Evolutionary conservation across 2,113 vertebrate species (phyloP).

Genomic region (Pithys albifrons): DNA sequence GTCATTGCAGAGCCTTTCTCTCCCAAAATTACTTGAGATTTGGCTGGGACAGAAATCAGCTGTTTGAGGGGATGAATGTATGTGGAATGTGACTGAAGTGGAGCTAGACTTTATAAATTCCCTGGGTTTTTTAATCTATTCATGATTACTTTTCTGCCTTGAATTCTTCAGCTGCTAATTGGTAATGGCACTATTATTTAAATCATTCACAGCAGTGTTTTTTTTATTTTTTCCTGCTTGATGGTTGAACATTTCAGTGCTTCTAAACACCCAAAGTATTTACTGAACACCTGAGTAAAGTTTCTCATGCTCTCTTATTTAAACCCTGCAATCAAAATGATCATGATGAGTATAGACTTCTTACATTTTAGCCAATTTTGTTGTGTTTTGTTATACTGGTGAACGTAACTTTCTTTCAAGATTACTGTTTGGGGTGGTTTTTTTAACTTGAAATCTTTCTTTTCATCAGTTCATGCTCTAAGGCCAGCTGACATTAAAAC

Average conservation of each 20-base stretch:
- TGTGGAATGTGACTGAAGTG: background rate
- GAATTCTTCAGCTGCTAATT: background rate
- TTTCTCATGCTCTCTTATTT: background rate
- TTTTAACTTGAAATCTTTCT: background rate
- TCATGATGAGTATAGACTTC: background rate
- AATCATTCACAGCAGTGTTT: background rate
- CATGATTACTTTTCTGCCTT: background rate
- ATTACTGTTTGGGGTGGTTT: background rate
- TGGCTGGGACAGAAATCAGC: background rate
- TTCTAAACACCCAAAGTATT: background rate
- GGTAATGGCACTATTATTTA: background rate
- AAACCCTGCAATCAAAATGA: background rate
- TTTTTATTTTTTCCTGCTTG: background rate
- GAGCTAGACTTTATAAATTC: background rate
- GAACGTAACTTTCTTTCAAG: background rate
- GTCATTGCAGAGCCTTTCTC: background rate
- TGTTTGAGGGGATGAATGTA: background rate
- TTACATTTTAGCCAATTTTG: background rate
- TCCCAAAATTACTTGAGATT: background rate
- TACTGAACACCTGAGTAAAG: background rate
- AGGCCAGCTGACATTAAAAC: conserved; percentile 74
- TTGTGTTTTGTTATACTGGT: background rate
- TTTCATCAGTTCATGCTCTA: conserved; percentile 74
- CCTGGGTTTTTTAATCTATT: background rate
- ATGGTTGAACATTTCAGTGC: background rate